phyloP scores from a whole-genome alignment of 1,140 invertebrate genomes.

The Trichoplusia ni region DNA sequence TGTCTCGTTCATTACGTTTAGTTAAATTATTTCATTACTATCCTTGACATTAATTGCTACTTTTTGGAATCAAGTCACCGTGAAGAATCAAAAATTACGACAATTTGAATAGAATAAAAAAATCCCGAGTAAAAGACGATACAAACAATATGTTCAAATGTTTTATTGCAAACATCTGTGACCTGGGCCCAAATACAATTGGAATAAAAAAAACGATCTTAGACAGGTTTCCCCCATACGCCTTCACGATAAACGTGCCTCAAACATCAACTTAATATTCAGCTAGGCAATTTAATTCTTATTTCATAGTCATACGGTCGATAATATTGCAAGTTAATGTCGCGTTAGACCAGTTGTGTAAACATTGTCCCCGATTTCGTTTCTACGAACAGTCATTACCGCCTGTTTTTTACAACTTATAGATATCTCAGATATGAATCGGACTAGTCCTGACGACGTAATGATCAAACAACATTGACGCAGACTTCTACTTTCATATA shows the following conservation, averaged over 20 bases:
- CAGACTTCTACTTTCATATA: constrained; percentile 57
- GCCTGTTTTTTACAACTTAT: constrained; percentile 24
- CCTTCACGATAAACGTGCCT: background rate
- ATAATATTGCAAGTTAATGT: constrained; percentile 27
- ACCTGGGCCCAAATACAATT: background rate
- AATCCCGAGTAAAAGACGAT: background rate
- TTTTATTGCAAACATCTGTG: background rate
- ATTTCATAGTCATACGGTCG: background rate
- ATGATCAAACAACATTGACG: constrained; percentile 43
- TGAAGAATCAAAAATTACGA: background rate
- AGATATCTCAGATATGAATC: constrained; percentile 30
- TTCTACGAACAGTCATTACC: constrained; percentile 22
- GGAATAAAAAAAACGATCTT: background rate
- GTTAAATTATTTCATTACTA: background rate
- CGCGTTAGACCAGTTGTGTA: constrained; percentile 31
- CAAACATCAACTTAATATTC: background rate
- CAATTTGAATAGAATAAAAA: background rate
- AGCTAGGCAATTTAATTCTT: background rate
- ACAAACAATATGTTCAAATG: background rate
- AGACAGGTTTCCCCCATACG: constrained; percentile 13
- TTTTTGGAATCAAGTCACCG: background rate
- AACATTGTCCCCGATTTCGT: constrained; percentile 35
- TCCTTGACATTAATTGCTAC: background rate
- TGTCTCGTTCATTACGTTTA: too few species aligned
- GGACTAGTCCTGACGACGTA: constrained; percentile 40